Evolutionary conservation across 2,113 vertebrate species (phyloP).

Genomic region (Pycnonotus jocosus): DNA sequence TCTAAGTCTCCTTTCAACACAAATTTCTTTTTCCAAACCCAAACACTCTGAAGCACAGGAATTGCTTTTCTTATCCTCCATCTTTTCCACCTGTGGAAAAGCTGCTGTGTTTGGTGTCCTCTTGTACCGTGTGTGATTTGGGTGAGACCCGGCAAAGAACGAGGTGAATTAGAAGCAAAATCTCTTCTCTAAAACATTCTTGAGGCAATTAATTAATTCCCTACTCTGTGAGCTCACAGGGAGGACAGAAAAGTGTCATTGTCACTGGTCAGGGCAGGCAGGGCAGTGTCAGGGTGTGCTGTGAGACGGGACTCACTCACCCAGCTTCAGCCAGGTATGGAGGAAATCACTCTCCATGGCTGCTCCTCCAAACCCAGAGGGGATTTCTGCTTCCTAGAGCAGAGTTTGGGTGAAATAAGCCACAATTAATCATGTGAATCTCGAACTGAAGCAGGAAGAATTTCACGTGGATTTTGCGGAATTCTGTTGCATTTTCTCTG

Average conservation of each 20-base stretch:
- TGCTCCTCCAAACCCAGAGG: neutral
- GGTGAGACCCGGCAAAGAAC: neutral
- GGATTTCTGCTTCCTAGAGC: neutral
- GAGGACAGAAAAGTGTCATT: neutral
- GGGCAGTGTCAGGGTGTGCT: neutral
- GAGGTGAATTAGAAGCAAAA: neutral
- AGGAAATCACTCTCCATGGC: neutral
- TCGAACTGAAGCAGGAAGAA: neutral
- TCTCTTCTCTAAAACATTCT: neutral
- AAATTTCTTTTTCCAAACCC: neutral
- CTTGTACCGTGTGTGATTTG: accelerated
- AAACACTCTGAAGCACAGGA: neutral
- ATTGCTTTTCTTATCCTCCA: neutral
- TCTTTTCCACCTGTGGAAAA: neutral
- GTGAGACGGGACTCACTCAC: neutral
- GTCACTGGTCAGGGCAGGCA: neutral
- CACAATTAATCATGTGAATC: neutral
- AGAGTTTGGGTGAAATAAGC: neutral
- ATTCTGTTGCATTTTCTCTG: neutral
- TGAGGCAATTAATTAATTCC: neutral
- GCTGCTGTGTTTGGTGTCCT: neutral
- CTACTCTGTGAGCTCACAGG: neutral
- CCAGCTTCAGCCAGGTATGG: no score
- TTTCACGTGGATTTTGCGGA: neutral
- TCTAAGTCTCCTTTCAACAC: neutral